Evolutionary conservation across 2,797 vertebrate species (phyloP).

Genomic region (Parambassis ranga): DNA sequence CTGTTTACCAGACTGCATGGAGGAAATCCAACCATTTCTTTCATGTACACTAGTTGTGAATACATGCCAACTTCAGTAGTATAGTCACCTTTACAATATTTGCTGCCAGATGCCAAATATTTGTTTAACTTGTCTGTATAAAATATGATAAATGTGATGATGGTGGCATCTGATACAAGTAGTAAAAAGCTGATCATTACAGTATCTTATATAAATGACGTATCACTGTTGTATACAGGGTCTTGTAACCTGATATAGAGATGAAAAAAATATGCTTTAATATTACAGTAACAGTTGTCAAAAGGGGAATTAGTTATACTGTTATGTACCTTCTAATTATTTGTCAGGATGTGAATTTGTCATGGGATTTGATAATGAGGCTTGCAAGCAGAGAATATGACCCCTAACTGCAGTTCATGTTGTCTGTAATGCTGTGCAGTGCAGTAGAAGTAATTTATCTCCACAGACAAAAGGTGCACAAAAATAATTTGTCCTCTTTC

Average conservation of each 20-base stretch:
- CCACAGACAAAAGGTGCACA: background rate
- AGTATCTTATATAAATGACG: conserved; percentile 48
- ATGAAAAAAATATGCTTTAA: conserved; percentile 58
- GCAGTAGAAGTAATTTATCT: conserved; percentile 17
- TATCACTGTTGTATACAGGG: conserved; percentile 59
- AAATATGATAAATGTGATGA: conserved; percentile 47
- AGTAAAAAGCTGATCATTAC: conserved; percentile 51
- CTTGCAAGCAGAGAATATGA: conserved; percentile 22
- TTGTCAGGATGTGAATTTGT: conserved; percentile 46
- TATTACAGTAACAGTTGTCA: conserved; percentile 39
- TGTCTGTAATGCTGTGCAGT: conserved; percentile 22
- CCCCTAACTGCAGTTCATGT: conserved; percentile 19
- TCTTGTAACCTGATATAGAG: conserved; percentile 55
- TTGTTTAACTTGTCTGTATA: conserved; percentile 63
- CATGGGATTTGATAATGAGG: conserved; percentile 40
- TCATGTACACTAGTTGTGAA: conserved; percentile 57
- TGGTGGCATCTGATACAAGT: conserved; percentile 43
- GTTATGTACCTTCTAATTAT: conserved; percentile 32
- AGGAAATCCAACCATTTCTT: conserved; percentile 40
- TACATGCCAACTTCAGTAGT: conserved; percentile 51
- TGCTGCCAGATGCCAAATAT: conserved; percentile 65
- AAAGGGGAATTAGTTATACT: conserved; percentile 37
- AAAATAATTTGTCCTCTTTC: too few species aligned
- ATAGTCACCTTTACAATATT: conserved; percentile 48
- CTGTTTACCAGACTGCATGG: conserved; percentile 33